Evolutionary conservation across 23 tunicate species (phyloP), one percentile per base, ranked within the genome.

Genomic region (Trididemnum nubilum): DNA sequence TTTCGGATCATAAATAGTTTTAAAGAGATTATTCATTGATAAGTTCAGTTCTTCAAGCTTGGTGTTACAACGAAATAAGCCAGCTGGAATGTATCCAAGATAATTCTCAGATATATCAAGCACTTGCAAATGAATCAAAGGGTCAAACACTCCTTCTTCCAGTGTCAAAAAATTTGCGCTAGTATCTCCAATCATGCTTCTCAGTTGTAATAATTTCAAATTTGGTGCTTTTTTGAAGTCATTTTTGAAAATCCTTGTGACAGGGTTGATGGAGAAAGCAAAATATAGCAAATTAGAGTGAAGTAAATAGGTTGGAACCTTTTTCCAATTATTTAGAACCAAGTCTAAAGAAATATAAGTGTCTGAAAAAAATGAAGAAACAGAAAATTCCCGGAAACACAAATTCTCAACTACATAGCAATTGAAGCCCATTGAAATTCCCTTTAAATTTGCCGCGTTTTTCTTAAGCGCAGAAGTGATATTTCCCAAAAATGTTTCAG

Each of bases 141-240:
- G 27, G 67, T 61, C 67, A 22, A 61, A 61, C 27, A 61, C 67
- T 12, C 67, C 67, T 61, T 61, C 29, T 61, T 61, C 67, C 15
- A 61, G 21, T 4, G 4, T 26, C 4, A 61, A 4, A 22, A 15
- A 15, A 15, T 61, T 61, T 5, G 29, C 26, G 25, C 5, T 22
- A 61, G 4, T n/a, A 12, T 12, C n/a, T 61, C 29, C 26, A 12
- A 12, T 25, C 27, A 21, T 21, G 12, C 54, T 15, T 44, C 15
- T 9, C 26, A 61, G 4, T 5, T 12, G 5, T 25, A 61, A 22
- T 25, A 61, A 4, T 61, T 26, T 21, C 26, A 61, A 4, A 5
- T n/a, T 21, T n/a, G 29, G 15, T 21, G 29, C 67, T n/a, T 25
- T 26, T 12, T 61, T 26, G 26, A 61, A 61, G 26, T n/a, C 67